Conservation (phyloP, 1,140 invertebrate species). For the Meloidogyne hapla region DNA sequence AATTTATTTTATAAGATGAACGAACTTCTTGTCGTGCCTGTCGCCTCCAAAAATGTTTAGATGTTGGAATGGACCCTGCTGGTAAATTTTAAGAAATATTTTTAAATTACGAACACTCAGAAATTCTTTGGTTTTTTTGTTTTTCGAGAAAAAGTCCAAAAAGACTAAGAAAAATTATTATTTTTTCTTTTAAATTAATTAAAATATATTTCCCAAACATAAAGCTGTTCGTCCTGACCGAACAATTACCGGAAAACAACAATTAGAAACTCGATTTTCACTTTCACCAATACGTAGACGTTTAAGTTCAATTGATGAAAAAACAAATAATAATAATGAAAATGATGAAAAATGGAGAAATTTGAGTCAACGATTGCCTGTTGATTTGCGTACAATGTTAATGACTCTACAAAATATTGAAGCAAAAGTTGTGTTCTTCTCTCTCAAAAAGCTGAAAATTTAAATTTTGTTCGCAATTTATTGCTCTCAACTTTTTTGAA, state of each 20-base stretch:
- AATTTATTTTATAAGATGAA: conserved; percentile 36
- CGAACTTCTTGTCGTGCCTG: conserved; percentile 52
- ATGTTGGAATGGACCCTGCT: conserved; percentile 58
- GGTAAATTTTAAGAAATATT: conserved; percentile 37
- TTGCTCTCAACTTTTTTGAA: no score
- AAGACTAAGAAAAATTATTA: no score
- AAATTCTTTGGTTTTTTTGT: no score
- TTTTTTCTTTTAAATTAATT: no score
- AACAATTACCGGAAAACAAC: conserved; percentile 52
- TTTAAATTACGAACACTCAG: no score
- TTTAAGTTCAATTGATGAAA: conserved; percentile 9
- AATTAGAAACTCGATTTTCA: not conserved
- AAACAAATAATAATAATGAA: not conserved
- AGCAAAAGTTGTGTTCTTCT: conserved; percentile 45
- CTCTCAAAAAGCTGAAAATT: not conserved
- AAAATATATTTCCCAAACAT: not conserved
- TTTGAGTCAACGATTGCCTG: conserved; percentile 50
- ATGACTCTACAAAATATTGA: conserved; percentile 62
- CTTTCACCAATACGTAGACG: conserved; percentile 14
- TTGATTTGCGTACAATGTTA: conserved; percentile 61
- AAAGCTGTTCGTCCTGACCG: conserved; percentile 56
- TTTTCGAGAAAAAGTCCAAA: no score
- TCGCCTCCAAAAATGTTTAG: conserved; percentile 57
- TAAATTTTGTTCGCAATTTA: conserved; percentile 7
- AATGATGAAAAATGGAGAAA: conserved; percentile 17